Evolutionary conservation across 2,888 invertebrate genomes (phyloP).

Genomic region (Drosophila nr. perissopoda): DNA sequence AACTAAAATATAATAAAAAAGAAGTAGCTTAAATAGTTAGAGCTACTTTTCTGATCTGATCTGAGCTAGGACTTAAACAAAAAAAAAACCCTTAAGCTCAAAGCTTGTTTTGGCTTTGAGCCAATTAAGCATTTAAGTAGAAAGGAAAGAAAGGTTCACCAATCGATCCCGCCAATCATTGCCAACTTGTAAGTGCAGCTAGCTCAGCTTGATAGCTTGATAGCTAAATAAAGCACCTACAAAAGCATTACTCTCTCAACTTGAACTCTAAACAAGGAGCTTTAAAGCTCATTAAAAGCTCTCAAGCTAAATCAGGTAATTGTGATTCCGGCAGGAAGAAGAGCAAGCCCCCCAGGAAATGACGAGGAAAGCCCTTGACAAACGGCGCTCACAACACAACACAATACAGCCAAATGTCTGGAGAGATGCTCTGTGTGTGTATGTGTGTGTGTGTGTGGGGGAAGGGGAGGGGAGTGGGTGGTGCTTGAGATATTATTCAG

Average conservation of each 20-base stretch:
- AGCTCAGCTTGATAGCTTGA: background rate
- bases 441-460: background rate
- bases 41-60: background rate
- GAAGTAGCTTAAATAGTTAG: background rate
- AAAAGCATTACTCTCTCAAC: background rate
- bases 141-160: background rate
- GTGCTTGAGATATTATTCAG: background rate
- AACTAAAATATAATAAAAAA: background rate
- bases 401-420: conserved; percentile 13
- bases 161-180: too few relatives aligned
- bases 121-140: background rate
- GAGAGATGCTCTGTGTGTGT: background rate
- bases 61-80: background rate
- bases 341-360: conserved; percentile 31
- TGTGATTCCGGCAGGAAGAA: conserved; percentile 19
- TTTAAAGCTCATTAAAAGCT: conserved; percentile 29
- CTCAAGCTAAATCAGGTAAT: conserved; percentile 25
- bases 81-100: background rate
- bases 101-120: background rate
- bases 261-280: background rate
- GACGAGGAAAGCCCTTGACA: conserved; percentile 47
- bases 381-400: conserved; percentile 25
- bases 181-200: background rate
- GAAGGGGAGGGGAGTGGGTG: background rate
- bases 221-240: background rate